Percentiles rank a stretch among this genome's conserved stretches.
These are phyloP conservation scores for Hylomyscus alleni DNA, from an alignment of 2,797 vertebrate species.

Conservation along the genomic window DNA sequence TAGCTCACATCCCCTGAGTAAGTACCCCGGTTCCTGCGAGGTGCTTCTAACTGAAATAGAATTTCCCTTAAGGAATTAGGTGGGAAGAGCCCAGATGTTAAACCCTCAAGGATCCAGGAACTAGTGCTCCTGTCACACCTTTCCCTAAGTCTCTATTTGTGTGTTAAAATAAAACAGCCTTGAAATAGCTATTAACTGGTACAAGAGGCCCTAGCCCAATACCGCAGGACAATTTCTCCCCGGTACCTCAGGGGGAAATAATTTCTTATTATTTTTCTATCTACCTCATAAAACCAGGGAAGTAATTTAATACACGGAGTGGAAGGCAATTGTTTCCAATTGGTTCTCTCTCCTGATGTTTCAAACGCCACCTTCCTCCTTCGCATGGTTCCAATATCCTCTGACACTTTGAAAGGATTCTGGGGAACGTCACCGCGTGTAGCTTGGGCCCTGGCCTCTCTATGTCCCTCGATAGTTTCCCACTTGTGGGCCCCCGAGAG, in stretches of 20 bases:
- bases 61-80: slow-evolving; percentile 42
- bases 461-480: neutral
- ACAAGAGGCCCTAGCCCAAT: slow-evolving; percentile 67
- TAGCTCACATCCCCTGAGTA: neutral
- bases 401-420: slow-evolving; percentile 64
- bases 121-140: slow-evolving; percentile 51
- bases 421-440: slow-evolving; percentile 60
- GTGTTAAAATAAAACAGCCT: slow-evolving; percentile 72
- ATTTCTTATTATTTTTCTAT: slow-evolving; percentile 82
- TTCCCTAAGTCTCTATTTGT: slow-evolving; percentile 55
- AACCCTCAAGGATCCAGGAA: neutral
- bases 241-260: slow-evolving; percentile 75
- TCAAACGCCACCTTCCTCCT: slow-evolving; percentile 38
- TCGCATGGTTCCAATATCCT: slow-evolving; percentile 74
- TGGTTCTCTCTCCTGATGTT: slow-evolving; percentile 83
- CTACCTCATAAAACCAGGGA: slow-evolving; percentile 72
- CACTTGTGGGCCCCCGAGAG: neutral
- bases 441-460: neutral
- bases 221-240: slow-evolving; percentile 63
- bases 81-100: neutral
- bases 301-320: slow-evolving; percentile 79
- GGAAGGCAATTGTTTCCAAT: slow-evolving; percentile 85
- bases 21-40: neutral
- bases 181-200: slow-evolving; percentile 68
- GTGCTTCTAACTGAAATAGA: neutral